Base-by-base conservation (phyloP, 37 sponge, comb jelly and placozoan genomes). In the Geodia barretti region DNA sequence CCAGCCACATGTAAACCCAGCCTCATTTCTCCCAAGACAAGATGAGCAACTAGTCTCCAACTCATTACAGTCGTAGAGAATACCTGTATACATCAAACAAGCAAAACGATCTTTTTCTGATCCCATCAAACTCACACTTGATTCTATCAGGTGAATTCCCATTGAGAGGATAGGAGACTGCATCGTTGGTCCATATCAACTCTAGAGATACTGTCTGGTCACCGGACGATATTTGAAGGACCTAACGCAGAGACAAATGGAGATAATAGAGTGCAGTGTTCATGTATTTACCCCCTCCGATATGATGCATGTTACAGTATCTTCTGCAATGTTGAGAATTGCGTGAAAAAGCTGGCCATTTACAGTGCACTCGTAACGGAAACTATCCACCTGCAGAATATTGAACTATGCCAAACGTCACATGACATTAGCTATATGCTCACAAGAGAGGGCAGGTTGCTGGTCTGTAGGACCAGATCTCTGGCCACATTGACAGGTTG, bases 1-100 rank as follows among this genome's bases (percentile, higher is more conserved):
- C 86, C 86, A 90, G 37, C 90, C 87, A 79, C 90, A 90, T 54
- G 37, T 26, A 41, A 77, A 82, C 1, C 70, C 90, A 47, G 72
- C 76, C 21, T 63, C 30, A n/a, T 61, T 80, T 26, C 32, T 34
- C 20, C 41, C 80, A 23, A 90, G 41, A 63, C 90, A 90, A 1
- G 71, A 75, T 38, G 86, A 76, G 59, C 90, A 90, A 2, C 64
- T 71, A 34, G 60, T 60, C 20, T 41, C 82, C 58, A 77, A 31
- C 34, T 3, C n/a, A 25, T 29, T 19, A 41, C 90, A 90, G 43
- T 80, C 26, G 47, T 85, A 90, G 43, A 90, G 72, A 11, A 47
- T 66, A 60, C 54, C 54, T 47, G 79, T 86, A 75, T 85, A 82
- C 41, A 76, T 33, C 76, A 75, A 29, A 20, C 34, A 47, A 32